Conservation (phyloP, 2,797 vertebrate species). For the Gymnoscopelus microlampas region DNA sequence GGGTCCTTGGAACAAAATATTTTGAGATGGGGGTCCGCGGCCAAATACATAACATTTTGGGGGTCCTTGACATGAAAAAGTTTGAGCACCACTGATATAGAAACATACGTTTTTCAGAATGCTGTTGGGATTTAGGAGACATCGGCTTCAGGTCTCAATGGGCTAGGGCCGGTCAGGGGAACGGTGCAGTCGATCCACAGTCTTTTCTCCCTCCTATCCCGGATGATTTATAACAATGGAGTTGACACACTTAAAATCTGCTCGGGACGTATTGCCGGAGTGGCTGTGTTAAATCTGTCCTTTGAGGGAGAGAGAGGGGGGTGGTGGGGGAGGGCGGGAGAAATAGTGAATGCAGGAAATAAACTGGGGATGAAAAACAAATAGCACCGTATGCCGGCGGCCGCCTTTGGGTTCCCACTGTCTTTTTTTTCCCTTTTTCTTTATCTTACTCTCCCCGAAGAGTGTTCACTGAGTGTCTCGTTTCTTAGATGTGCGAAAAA, state of each 20-base stretch:
- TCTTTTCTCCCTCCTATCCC: constrained; percentile 42
- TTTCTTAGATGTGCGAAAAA: constrained; percentile 45
- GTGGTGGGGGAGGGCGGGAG: background rate
- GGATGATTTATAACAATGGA: constrained; percentile 59
- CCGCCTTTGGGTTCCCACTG: constrained; percentile 36
- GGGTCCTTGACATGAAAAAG: no score
- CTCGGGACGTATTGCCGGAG: constrained; percentile 54
- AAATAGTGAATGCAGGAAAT: constrained; percentile 22
- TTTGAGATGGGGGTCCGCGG: no score
- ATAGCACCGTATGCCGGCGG: constrained; percentile 36
- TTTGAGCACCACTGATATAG: no score
- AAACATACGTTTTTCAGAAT: no score
- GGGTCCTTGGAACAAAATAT: no score
- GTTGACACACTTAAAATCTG: constrained; percentile 56
- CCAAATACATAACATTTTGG: no score
- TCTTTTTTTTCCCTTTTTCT: constrained; percentile 3
- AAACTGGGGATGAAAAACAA: constrained; percentile 40
- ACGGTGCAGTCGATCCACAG: constrained; percentile 46
- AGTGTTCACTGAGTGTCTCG: constrained; percentile 49
- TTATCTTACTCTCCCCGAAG: constrained; percentile 38
- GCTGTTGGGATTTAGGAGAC: no score
- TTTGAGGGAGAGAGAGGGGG: constrained; percentile 37
- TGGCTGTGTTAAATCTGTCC: constrained; percentile 55
- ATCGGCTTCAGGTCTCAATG: no score
- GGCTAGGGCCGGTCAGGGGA: constrained; percentile 47